Evolutionary conservation across 2,888 invertebrate species (phyloP).

Genomic region (Lithophane leautieri): DNA sequence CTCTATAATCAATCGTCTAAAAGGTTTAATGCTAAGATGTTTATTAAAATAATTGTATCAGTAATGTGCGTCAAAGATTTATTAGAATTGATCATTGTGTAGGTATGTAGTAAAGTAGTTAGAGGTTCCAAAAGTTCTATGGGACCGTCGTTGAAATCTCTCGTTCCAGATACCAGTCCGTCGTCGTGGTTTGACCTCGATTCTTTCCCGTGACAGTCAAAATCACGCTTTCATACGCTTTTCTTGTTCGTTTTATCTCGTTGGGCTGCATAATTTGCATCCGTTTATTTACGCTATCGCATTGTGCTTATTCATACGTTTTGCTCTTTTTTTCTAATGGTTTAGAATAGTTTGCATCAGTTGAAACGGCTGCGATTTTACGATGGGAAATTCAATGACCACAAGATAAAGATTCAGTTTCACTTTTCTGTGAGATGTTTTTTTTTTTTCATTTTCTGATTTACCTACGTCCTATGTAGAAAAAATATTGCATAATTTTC

Average conservation of each 20-base stretch:
- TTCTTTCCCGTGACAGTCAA: slow-evolving; percentile 60
- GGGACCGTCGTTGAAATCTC: slow-evolving; percentile 1
- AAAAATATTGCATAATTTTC: slow-evolving; percentile 1
- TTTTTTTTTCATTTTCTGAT: not conserved
- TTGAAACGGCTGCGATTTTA: slow-evolving; percentile 34
- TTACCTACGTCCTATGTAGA: not conserved
- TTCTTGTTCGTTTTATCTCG: slow-evolving; percentile 76
- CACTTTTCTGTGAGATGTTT: slow-evolving; percentile 30
- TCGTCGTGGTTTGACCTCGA: slow-evolving; percentile 57
- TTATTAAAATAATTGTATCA: not conserved
- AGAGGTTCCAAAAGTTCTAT: not conserved
- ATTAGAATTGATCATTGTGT: slow-evolving; percentile 26
- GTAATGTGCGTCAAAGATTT: slow-evolving; percentile 7
- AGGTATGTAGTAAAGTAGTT: not conserved
- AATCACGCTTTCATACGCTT: slow-evolving; percentile 74
- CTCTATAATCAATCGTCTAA: slow-evolving; percentile 13
- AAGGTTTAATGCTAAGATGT: not conserved
- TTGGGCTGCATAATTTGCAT: slow-evolving; percentile 76
- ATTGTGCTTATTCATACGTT: slow-evolving; percentile 77
- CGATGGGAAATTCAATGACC: slow-evolving; percentile 16
- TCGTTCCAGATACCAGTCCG: slow-evolving; percentile 14
- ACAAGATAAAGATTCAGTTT: slow-evolving; percentile 23
- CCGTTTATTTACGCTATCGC: slow-evolving; percentile 84
- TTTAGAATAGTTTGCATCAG: slow-evolving; percentile 42
- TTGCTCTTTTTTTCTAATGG: slow-evolving; percentile 70